Evolutionary conservation across 2,113 vertebrate species (phyloP).

Genomic region (Probosciger aterrimus): DNA sequence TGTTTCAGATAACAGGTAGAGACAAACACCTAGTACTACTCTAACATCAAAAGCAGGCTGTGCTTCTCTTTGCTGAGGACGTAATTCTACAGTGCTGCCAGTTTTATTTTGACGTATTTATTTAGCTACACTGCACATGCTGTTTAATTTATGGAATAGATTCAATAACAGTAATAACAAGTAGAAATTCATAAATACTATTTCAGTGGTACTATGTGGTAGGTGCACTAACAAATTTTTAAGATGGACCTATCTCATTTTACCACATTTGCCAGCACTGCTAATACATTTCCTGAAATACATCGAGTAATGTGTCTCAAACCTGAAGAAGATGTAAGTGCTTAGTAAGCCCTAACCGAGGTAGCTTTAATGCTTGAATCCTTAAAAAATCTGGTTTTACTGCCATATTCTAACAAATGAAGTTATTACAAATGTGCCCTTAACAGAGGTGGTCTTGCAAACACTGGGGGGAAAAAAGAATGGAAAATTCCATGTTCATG

Average conservation of each 20-base stretch:
- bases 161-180: neutral
- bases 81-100: no score
- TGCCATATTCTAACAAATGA: neutral
- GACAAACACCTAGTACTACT: neutral
- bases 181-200: neutral
- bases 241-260: neutral
- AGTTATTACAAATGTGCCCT: constrained; percentile 9
- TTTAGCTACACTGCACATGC: neutral
- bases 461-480: neutral
- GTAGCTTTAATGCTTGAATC: neutral
- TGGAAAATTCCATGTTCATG: constrained; percentile 35
- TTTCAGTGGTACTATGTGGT: neutral
- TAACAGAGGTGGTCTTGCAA: constrained; percentile 31
- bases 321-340: neutral
- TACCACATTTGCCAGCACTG: neutral
- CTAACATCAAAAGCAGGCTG: neutral
- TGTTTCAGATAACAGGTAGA: neutral
- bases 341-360: neutral
- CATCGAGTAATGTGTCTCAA: neutral
- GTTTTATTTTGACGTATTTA: neutral
- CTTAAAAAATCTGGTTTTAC: neutral
- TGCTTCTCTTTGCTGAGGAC: no score
- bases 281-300: neutral
- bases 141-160: neutral
- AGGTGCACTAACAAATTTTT: neutral